These are phyloP conservation scores for Cinara cedri DNA, from an alignment of 2,888 invertebrate species.

Conservation along the genomic window DNA sequence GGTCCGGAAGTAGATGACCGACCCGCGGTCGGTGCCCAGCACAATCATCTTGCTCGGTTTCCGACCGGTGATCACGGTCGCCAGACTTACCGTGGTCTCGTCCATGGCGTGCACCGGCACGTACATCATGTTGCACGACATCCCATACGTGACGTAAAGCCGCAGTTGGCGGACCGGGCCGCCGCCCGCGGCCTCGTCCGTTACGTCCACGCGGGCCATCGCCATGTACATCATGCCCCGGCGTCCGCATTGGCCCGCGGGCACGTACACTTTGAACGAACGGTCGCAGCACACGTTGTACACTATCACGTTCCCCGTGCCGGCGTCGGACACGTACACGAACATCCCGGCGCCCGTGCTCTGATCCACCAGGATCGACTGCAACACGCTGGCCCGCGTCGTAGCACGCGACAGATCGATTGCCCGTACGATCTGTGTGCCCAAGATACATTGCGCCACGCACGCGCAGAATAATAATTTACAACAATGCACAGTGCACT, in stretches of 20 bases:
- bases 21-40: slow-evolving; percentile 26
- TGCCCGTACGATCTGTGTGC: slow-evolving; percentile 11
- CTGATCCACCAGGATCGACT: slow-evolving; percentile 38
- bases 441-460: no score
- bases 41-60: slow-evolving; percentile 44
- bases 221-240: slow-evolving; percentile 44
- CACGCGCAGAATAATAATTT: neutral
- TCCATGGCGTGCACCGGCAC: slow-evolving; percentile 23
- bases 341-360: slow-evolving; percentile 13
- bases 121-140: slow-evolving; percentile 39
- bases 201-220: neutral
- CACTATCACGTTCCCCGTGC: slow-evolving; percentile 28
- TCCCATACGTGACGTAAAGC: slow-evolving; percentile 44
- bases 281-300: slow-evolving; percentile 38
- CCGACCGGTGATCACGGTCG: slow-evolving; percentile 24
- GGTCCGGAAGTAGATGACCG: slow-evolving; percentile 36
- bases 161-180: neutral
- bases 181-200: slow-evolving; percentile 17
- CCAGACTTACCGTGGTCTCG: neutral
- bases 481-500: no score
- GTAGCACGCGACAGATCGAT: slow-evolving; percentile 35
- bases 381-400: slow-evolving; percentile 13
- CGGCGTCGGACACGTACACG: slow-evolving; percentile 41
- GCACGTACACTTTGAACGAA: slow-evolving; percentile 42
- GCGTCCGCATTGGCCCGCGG: slow-evolving; percentile 23